Evolutionary conservation across 2,797 vertebrate species (phyloP).

Genomic region (Phylloscopus collybita): DNA sequence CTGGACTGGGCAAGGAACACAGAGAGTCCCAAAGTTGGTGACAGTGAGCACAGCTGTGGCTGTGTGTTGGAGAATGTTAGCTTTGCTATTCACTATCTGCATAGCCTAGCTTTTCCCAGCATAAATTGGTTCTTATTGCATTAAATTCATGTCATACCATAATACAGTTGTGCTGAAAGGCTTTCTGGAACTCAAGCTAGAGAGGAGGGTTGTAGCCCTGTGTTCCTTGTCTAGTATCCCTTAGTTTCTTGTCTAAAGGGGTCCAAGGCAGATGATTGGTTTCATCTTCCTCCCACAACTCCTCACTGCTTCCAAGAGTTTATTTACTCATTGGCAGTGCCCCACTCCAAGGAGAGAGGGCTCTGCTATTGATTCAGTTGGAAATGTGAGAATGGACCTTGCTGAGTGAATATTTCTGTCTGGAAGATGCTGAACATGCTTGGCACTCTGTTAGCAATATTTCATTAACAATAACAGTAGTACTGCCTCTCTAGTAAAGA

Average conservation of each 20-base stretch:
- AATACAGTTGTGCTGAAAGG: background rate
- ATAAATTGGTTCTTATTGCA: background rate
- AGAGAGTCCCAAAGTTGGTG: background rate
- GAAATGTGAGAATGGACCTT: conserved; percentile 4
- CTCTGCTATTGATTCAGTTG: background rate
- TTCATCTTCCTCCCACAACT: background rate
- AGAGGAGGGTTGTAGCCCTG: background rate
- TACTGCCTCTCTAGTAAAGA: background rate
- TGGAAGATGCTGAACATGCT: background rate
- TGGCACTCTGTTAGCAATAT: conserved; percentile 9
- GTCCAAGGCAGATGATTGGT: background rate
- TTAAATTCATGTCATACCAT: background rate
- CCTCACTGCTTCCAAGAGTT: background rate
- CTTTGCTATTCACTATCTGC: background rate
- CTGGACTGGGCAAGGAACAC: background rate
- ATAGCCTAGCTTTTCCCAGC: background rate
- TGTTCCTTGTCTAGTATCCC: background rate
- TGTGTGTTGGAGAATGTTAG: background rate
- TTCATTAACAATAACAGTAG: background rate
- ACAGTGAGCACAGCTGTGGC: background rate
- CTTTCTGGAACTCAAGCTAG: background rate
- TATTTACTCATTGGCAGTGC: background rate
- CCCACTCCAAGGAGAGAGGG: background rate
- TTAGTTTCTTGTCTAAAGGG: background rate
- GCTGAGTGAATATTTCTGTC: conserved; percentile 3